A percentile compares a stretch with the other conserved stretches of the same genome.
phyloP scores from a whole-genome alignment of 1,140 invertebrate species.

The Trachelipus rathkii region DNA sequence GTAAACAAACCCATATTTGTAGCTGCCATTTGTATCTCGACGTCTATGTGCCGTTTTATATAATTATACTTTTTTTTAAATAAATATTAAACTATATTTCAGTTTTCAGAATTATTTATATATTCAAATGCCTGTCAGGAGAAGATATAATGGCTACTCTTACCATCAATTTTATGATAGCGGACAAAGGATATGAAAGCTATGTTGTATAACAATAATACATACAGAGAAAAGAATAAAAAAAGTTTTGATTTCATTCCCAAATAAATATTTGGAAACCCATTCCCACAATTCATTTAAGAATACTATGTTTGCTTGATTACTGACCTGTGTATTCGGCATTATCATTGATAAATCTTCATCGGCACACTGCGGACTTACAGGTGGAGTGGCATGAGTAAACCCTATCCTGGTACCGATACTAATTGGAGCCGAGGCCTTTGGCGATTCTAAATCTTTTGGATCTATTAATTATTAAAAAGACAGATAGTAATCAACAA shows the following conservation, averaged over 20 bases:
- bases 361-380: conserved; percentile 42
- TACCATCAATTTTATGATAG: too few relatives aligned
- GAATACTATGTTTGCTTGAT: background rate
- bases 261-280: conserved; percentile 49
- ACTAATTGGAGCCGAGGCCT: conserved; percentile 36
- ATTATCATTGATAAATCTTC: conserved; percentile 45
- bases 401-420: conserved; percentile 41
- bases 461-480: conserved; percentile 28
- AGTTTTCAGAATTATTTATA: too few relatives aligned
- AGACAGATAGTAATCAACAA: too few relatives aligned
- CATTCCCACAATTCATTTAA: background rate
- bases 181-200: too few relatives aligned
- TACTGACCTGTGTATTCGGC: conserved; percentile 43
- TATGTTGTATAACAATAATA: too few relatives aligned
- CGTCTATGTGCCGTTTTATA: too few relatives aligned
- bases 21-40: too few relatives aligned
- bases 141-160: too few relatives aligned
- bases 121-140: too few relatives aligned
- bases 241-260: conserved; percentile 78
- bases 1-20: too few relatives aligned
- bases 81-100: too few relatives aligned
- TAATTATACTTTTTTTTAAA: too few relatives aligned
- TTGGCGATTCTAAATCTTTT: conserved; percentile 43
- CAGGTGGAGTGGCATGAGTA: conserved; percentile 42
- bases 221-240: conserved; percentile 37